phyloP scores from a whole-genome alignment of 2,797 vertebrate genomes.

The Tiaroga cobitis region DNA sequence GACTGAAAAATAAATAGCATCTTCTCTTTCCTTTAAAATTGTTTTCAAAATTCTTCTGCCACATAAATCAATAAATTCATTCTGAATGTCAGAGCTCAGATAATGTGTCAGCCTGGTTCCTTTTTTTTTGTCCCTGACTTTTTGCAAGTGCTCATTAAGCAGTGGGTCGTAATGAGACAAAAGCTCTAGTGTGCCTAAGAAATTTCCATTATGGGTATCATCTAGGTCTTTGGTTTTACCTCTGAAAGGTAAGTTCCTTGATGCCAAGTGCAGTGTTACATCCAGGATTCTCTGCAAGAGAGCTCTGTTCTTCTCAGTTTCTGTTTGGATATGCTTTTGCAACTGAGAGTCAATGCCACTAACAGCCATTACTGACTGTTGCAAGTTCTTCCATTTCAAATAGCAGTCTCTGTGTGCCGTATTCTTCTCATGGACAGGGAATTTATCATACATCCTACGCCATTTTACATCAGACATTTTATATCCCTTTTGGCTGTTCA shows the following conservation, averaged over 20 bases:
- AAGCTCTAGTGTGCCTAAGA: no score
- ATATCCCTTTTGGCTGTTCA: slow-evolving; percentile 43
- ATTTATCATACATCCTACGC: slow-evolving; percentile 37
- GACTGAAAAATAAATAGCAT: background rate
- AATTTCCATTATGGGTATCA: no score
- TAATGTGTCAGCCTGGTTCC: no score
- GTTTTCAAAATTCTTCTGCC: background rate
- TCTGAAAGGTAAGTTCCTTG: no score
- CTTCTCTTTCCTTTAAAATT: slow-evolving; percentile 7
- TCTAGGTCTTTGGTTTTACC: no score
- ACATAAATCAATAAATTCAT: slow-evolving; percentile 23
- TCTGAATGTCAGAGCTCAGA: background rate
- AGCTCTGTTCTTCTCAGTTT: no score
- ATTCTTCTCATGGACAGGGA: slow-evolving; percentile 41
- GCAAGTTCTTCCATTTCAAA: slow-evolving; percentile 50
- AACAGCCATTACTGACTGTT: slow-evolving; percentile 40
- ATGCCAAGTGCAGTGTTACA: no score
- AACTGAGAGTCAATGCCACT: slow-evolving; percentile 37
- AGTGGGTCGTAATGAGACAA: no score
- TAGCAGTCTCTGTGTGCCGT: slow-evolving; percentile 42
- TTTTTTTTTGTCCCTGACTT: no score
- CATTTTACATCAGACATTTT: slow-evolving; percentile 37
- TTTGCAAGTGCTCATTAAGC: no score
- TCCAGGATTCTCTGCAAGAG: no score
- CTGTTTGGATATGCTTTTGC: slow-evolving; percentile 38